Evolutionary conservation across 1,140 invertebrate genomes (phyloP), one percentile per base, ranked within the genome.

Genomic region (Aleiodes sp.): DNA sequence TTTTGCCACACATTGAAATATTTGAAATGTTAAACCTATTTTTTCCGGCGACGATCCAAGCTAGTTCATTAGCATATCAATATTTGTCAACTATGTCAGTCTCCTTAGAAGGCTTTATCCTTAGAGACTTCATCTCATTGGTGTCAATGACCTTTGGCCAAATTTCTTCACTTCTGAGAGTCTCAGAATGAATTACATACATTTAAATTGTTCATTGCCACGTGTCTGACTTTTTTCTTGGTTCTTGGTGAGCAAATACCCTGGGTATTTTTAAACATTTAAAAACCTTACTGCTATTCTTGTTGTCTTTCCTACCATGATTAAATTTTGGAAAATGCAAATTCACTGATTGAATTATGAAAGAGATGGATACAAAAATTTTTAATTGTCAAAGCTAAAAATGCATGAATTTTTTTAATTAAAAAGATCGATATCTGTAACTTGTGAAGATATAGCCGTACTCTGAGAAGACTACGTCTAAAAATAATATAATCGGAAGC

Each of bases 401-500:
- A n/a, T 35, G 31, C 4, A 35, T 6, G 31, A 35, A 10, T n/a
- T n/a, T n/a, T n/a, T n/a, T n/a, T 10, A 35, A 35, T 35, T 35
- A 35, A 35, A 35, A 35, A 35, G 31, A 6, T 35, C 31, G 4
- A 35, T 10, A 35, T 6, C 10, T 10, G 31, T 6, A 35, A n/a
- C 41, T 19, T 2, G 16, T 14, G 2, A 16, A 52, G 12, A 52
- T 24, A 52, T 24, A 2, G 6, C n/a, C 43, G 1, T 3, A n/a
- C 35, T 24, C 63, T 10, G 2, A 4, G 63, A 37, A 28, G 37
- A 39, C 43, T 56, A 61, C 57, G 6, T 41, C 82, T 84, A 85
- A 83, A 84, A 84, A 85, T 84, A 84, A 85, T 82, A 80, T 84
- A 83, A 85, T 84, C 82, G 79, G 76, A 82, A 82, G 80, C 75